These are phyloP conservation scores for Lithobates pipiens DNA, from an alignment of 2,797 vertebrate genomes.

Conservation along the genomic window DNA sequence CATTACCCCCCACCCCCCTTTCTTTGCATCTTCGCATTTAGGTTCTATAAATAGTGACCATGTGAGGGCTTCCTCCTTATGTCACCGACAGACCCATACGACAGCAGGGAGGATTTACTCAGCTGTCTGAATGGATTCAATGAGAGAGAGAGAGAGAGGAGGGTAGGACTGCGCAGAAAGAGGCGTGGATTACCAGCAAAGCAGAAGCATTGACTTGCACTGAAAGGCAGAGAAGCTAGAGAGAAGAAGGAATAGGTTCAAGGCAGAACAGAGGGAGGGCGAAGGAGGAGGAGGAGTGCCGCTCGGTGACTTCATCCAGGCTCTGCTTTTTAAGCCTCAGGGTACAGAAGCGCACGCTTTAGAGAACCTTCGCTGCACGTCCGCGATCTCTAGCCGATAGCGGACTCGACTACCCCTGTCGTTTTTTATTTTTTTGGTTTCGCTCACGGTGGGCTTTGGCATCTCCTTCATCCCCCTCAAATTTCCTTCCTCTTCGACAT, in stretches of 20 bases:
- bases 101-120: conserved; percentile 39
- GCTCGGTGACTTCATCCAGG: conserved; percentile 47
- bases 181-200: conserved; percentile 18
- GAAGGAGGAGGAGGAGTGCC: conserved; percentile 43
- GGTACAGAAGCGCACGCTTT: neutral
- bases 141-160: neutral
- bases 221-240: neutral
- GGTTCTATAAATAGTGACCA: conserved; percentile 53
- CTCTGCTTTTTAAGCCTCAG: conserved; percentile 45
- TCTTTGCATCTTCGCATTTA: conserved; percentile 20
- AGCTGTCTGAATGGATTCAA: conserved; percentile 44
- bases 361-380: conserved; percentile 27
- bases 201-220: neutral
- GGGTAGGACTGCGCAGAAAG: neutral
- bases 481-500: conserved; percentile 25
- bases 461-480: conserved; percentile 16
- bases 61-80: conserved; percentile 42
- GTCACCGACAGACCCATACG: conserved; percentile 33
- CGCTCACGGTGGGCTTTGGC: neutral
- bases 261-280: conserved; percentile 30
- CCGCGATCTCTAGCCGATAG: conserved; percentile 40
- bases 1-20: neutral
- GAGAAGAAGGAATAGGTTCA: conserved; percentile 40
- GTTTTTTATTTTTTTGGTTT: neutral
- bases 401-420: conserved; percentile 28